Base-by-base conservation (phyloP, 2,113 vertebrate species). In the Suricata suricatta region DNA sequence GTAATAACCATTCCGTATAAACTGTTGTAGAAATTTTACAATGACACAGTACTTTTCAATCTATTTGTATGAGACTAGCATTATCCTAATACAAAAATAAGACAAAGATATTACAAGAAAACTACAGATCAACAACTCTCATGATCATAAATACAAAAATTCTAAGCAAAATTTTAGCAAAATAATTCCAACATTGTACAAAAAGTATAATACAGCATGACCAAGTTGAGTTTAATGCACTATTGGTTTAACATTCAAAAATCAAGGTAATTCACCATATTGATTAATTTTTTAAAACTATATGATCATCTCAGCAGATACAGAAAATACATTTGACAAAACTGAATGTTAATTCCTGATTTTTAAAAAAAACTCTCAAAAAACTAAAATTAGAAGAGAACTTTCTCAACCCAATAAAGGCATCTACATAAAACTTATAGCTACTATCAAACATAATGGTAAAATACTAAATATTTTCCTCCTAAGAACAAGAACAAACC, bases 311-410 rank as follows among this genome's bases (percentile, higher is more conserved):
- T 77, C 50, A 52, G 13, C 88, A 72, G 13, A 86, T 69, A 71
- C 10, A 90, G 35, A 82, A 93, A 93, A 44, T 89, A 66, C 35
- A 85, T 52, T 95, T 89, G 11, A 85, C 47, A 91, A 50, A 95
- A 93, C 69, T 5, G 68, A 94, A 69, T 1, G 63, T 81, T 25
- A 44, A 90, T 91, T 71, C 52, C n/a, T 77, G 60, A 60, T 47
- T 47, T 38, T 63, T 3, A 57, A 88, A 88, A 69, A 35, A 44
- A 60, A 57, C 15, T 50, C 4, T 57, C 47, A 93, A 29, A 35
- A 90, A 63, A 93, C 23, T 19, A 72, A 27, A 88, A 64, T 72
- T 27, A 52, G 38, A 89, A 44, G 33, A 9, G 16, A 93, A 38
- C 9, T 50, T 50, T 31, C 25, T 90, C 74, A 94, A 74, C 1